Percentiles rank a stretch among this genome's conserved stretches.
These are phyloP conservation scores for Dromius quadrimaculatus DNA, from an alignment of 2,888 invertebrate species.

Conservation along the genomic window DNA sequence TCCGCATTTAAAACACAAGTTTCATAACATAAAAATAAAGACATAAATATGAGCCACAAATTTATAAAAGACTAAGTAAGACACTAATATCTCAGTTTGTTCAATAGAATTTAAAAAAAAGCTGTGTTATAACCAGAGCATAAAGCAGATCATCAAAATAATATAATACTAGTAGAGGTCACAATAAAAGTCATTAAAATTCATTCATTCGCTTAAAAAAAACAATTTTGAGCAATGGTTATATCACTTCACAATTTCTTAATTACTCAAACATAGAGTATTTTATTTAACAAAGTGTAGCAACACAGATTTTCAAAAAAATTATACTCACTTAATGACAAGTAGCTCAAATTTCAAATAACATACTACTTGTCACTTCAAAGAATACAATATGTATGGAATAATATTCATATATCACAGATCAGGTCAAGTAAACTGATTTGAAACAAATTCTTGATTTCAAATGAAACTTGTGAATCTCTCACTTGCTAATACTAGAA, in stretches of 20 bases:
- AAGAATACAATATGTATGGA: constrained; percentile 35
- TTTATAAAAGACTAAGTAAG: constrained; percentile 30
- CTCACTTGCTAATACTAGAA: constrained; percentile 28
- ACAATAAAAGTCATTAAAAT: not conserved
- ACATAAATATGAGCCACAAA: constrained; percentile 6
- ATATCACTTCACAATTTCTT: constrained; percentile 29
- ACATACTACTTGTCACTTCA: constrained; percentile 13
- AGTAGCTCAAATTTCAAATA: constrained; percentile 13
- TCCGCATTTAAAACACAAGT: constrained; percentile 41
- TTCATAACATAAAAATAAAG: constrained; percentile 32
- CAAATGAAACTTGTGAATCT: constrained; percentile 41
- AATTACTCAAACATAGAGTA: constrained; percentile 28
- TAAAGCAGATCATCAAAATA: not conserved
- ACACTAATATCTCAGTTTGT: constrained; percentile 37
- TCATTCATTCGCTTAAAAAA: too few relatives aligned
- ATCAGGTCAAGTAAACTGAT: constrained; percentile 45
- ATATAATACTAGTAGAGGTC: not conserved
- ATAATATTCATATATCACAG: constrained; percentile 50
- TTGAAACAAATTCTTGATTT: constrained; percentile 35
- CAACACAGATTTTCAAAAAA: constrained; percentile 26
- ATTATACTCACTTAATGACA: constrained; percentile 7
- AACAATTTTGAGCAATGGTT: constrained; percentile 23
- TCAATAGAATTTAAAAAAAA: not conserved
- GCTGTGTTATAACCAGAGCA: constrained; percentile 23
- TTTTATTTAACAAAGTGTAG: constrained; percentile 27